Evolutionary conservation across 2,888 invertebrate genomes (phyloP), one percentile per base, ranked within the genome.

Genomic region (Mechanitis mazaeus): DNA sequence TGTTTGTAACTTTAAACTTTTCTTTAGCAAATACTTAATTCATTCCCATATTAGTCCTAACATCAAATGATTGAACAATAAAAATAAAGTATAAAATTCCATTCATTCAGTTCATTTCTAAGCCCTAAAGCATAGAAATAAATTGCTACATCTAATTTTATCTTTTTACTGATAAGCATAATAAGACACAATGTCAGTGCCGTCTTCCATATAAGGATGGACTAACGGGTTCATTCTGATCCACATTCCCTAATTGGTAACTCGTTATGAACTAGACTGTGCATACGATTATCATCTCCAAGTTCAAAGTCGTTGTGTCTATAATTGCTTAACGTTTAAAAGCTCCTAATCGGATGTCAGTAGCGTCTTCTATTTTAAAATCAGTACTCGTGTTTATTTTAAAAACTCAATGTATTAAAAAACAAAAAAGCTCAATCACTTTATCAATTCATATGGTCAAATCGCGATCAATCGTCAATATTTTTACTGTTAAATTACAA

Each of bases 171-270:
- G 71, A 69, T 69, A 69, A 69, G 65, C 64, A 54, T 69, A 67
- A 69, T 61, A 58, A 69, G 64, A 65, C 65, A 68, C 68, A 65
- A 65, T 68, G 69, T 71, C 69, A 68, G 65, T 62, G 67, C 65
- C 60, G 54, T 65, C 64, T 60, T 58, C 64, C 68, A 33, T 69
- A 70, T 56, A 70, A 68, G 70, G 70, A 66, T 60, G 60, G 58
- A 56, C 50, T 69, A 70, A 70, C 70, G 70, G 70, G 60, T 60
- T 56, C 54, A 54, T 55, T 64, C 54, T 64, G 65, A 56, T 67
- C 66, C 64, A 70, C 67, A 67, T 68, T 61, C 70, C 68, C 62
- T 69, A 67, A 65, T 67, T 69, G 70, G 70, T 60, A 67, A 63
- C 64, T 68, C 59, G 67, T 64, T 67, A 70, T 66, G 62, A 50